Percentiles rank a stretch among this genome's conserved stretches.
Conservation (phyloP, 1,140 invertebrate genomes). For the Panulirus ornatus region DNA sequence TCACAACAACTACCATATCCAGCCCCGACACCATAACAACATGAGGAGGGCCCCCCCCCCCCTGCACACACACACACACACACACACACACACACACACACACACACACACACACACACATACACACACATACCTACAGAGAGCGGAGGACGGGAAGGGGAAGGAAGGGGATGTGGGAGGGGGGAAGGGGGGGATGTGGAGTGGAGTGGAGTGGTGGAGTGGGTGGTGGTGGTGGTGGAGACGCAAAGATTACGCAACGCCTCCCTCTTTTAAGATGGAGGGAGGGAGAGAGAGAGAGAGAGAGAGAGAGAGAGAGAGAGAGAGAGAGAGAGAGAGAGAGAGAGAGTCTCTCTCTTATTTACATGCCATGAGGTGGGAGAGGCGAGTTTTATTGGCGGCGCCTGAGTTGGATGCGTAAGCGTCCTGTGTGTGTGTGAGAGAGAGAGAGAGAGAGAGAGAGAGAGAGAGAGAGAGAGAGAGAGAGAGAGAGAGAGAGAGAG, state of each 20-base stretch:
- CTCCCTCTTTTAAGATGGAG: too few species aligned
- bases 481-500: neutral
- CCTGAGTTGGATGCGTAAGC: too few species aligned
- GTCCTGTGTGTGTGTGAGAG: slow-evolving; percentile 27
- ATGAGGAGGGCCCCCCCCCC: too few species aligned
- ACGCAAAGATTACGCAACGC: neutral
- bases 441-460: slow-evolving; percentile 12
- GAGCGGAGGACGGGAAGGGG: neutral
- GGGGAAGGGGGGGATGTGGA: neutral
- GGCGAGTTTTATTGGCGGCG: too few species aligned
- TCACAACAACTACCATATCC: too few species aligned
- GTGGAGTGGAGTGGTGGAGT: neutral
- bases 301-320: slow-evolving; percentile 39
- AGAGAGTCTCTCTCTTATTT: neutral
- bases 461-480: slow-evolving; percentile 4
- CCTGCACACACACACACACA: too few species aligned
- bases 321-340: slow-evolving; percentile 15
- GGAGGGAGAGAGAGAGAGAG: slow-evolving; percentile 27
- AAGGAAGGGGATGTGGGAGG: neutral
- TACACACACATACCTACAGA: too few species aligned
- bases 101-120: too few species aligned
- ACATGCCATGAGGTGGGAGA: too few species aligned
- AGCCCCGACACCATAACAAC: too few species aligned
- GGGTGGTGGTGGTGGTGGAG: neutral
- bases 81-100: too few species aligned